Evolutionary conservation across 2,888 invertebrate genomes (phyloP).

Genomic region (Phanerotoma sp.): DNA sequence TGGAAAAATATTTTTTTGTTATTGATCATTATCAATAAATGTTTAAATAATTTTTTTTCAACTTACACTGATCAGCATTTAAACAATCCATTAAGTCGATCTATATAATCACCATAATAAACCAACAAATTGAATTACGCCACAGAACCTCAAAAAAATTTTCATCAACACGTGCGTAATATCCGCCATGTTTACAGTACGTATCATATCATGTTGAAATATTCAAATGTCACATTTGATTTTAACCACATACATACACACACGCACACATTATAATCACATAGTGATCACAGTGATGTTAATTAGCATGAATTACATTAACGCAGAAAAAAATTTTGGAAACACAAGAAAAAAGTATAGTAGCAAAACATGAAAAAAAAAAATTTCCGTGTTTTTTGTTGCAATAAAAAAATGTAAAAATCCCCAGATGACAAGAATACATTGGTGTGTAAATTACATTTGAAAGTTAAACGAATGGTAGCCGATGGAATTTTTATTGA

Average conservation of each 20-base stretch:
- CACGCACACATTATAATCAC: not conserved
- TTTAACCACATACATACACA: not conserved
- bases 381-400: too few relatives aligned
- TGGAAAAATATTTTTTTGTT: too few relatives aligned
- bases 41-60: not conserved
- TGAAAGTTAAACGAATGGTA: too few relatives aligned
- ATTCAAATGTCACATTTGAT: not conserved
- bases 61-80: too few relatives aligned
- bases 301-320: too few relatives aligned
- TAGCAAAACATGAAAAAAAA: too few relatives aligned
- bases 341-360: too few relatives aligned
- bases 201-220: slow-evolving; percentile 6
- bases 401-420: slow-evolving; percentile 4
- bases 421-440: slow-evolving; percentile 11
- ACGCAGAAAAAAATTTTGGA: too few relatives aligned
- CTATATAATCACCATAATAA: too few relatives aligned
- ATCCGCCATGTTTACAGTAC: slow-evolving; percentile 11
- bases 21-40: too few relatives aligned
- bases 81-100: too few relatives aligned
- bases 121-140: not conserved
- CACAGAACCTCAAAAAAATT: slow-evolving; percentile 2
- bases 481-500: not conserved
- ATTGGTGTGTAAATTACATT: slow-evolving; percentile 10
- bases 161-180: slow-evolving; percentile 5
- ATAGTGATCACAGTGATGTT: too few relatives aligned